Evolutionary conservation across 2,888 invertebrate genomes (phyloP).

Genomic region (Oxycera nigricornis): DNA sequence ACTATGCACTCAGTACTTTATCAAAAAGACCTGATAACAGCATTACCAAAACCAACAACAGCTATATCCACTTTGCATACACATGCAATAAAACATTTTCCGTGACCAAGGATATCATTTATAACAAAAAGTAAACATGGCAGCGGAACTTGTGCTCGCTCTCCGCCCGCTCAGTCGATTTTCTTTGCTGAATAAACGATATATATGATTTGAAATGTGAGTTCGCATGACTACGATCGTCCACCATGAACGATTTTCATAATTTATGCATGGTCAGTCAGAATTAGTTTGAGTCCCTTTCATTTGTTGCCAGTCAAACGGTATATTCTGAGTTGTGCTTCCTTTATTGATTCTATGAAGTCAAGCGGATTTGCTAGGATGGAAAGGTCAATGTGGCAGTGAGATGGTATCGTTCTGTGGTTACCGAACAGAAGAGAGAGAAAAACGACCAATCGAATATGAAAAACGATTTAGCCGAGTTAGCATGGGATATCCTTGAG

Average conservation of each 20-base stretch:
- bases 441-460: slow-evolving; percentile 17
- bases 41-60: neutral
- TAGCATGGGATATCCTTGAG: slow-evolving; percentile 29
- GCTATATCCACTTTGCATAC: neutral
- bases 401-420: neutral
- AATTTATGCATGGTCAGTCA: slow-evolving; percentile 41
- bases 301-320: neutral
- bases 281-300: slow-evolving; percentile 16
- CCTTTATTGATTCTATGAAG: no score
- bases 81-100: slow-evolving; percentile 24
- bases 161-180: slow-evolving; percentile 17
- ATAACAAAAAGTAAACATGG: slow-evolving; percentile 40
- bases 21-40: no score
- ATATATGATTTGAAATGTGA: slow-evolving; percentile 35
- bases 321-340: neutral
- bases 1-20: neutral
- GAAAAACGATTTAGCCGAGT: slow-evolving; percentile 32
- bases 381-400: neutral
- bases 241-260: slow-evolving; percentile 40
- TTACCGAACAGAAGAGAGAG: neutral
- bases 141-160: slow-evolving; percentile 33
- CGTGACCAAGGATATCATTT: slow-evolving; percentile 23
- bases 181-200: neutral
- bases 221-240: slow-evolving; percentile 39
- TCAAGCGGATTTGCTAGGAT: neutral